Base-by-base conservation (phyloP, 2,113 vertebrate species). In the Scopus umbretta region DNA sequence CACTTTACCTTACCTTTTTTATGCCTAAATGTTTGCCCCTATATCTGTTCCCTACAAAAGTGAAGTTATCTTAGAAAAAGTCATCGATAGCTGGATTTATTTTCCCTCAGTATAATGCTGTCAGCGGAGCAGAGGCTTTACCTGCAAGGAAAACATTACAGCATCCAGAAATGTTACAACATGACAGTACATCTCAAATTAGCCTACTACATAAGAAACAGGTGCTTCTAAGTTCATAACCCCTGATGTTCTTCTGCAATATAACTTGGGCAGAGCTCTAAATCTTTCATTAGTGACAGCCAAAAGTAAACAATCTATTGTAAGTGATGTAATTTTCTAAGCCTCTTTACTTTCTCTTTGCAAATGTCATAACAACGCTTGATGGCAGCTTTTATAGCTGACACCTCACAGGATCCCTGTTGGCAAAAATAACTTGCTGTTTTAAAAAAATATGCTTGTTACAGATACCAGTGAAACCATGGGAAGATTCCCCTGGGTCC, bases 251-350 rank as follows among this genome's bases (percentile, higher is more conserved):
- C 20, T 82, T 90, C n/a, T 74, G 16, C 47, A 86, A 22, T 34
- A 43, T 27, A 66, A 52, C 43, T 65, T 81, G 13, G 18, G 7
- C 36, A 74, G 47, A 63, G 27, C 38, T 62, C 10, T 80, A 71
- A 67, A 67, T 74, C 50, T 94, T 78, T 55, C 38, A 22, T 45
- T 67, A 68, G 23, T 30, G 75, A 67, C 68, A 92, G 13, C 7
- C 21, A 75, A 84, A 88, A 84, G 75, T 95, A 97, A 95, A 95
- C 75, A 75, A 74, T 40, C 38, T 71, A 13, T 63, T 86, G 12
- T 30, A 84, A 92, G 76, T 47, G 0, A 67, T 65, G 65, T n/a
- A 43, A 74, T 86, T 88, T 92, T 83, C 29, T 79, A 88, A 84
- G 32, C 12, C 32, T 61, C 63, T 66, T 78, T 83, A 66, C 32